Evolutionary conservation across 2,797 vertebrate species (phyloP), one percentile per base, ranked within the genome.

Genomic region (Rhincodon typus): DNA sequence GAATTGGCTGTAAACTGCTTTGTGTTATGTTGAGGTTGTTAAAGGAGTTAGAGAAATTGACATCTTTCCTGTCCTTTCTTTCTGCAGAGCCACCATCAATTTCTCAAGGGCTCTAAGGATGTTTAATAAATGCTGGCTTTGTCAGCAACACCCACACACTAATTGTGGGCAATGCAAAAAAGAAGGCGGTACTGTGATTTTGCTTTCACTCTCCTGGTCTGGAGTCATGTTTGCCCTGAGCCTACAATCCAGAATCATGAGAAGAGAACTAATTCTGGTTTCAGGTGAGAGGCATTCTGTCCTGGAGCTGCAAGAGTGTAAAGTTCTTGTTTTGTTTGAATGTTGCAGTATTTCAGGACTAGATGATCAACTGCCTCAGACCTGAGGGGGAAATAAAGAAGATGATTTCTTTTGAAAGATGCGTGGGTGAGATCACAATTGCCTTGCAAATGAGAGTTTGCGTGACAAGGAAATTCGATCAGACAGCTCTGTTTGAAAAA

Each of bases 401-500:
- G 30, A 53, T 95, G 27, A 95, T 95, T 95, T 95, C 94, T 77
- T 53, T 72, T 95, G 94, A 95, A 95, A 95, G 69, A 70, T 50
- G 27, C 13, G 94, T 77, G 67, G 30, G 94, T 25, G 70, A 77
- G 69, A 77, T 77, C 70, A 53, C 46, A 95, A 53, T 95, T 13
- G 70, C 13, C 77, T 95, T 77, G 50, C 72, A 74, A 95, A 95
- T 57, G 46, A 50, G 69, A 30, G 30, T 72, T 74, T 8, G 17
- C 15, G 69, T 21, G 46, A 95, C 42, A 50, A 74, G 72, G 46
- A 77, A 30, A 95, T 77, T 50, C 30, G 21, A 77, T n/a, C 46
- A 95, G 27, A 72, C 27, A 77, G 70, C 27, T 57, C 90, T 70
- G 23, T 27, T 19, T 70, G 42, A 42, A 46, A 74, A 74, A 27